phyloP scores from a whole-genome alignment of 2,888 invertebrate genomes.

The Tipula vernalis region DNA sequence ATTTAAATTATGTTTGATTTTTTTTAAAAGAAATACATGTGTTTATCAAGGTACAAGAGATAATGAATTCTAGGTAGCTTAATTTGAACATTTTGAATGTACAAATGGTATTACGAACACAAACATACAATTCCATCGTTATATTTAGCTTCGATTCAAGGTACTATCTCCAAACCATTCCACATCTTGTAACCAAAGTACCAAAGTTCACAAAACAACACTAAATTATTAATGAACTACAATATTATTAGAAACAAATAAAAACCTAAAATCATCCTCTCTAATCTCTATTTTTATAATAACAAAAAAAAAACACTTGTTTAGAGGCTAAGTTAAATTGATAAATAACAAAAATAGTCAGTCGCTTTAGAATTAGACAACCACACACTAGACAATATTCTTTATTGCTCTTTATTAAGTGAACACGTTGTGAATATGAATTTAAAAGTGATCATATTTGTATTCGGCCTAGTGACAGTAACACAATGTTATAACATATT shows the following conservation, averaged over 20 bases:
- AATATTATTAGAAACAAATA: background rate
- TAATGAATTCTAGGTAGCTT: too few species aligned
- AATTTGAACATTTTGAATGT: too few species aligned
- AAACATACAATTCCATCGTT: too few species aligned
- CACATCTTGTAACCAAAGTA: background rate
- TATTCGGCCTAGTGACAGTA: background rate
- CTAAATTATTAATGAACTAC: too few species aligned
- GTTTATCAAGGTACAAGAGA: too few species aligned
- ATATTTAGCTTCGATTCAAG: background rate
- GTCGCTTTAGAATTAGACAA: background rate
- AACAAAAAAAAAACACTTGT: too few species aligned
- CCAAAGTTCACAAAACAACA: background rate
- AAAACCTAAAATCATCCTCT: background rate
- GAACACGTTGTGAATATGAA: background rate
- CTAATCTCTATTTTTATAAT: background rate
- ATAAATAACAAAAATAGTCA: too few species aligned
- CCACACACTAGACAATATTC: background rate
- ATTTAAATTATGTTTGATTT: too few species aligned
- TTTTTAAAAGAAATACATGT: too few species aligned
- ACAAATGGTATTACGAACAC: too few species aligned
- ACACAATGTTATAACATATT: constrained; percentile 24
- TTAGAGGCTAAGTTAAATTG: too few species aligned
- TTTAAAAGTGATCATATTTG: background rate
- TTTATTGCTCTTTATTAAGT: background rate
- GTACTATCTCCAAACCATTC: background rate